These are phyloP conservation scores for Macrotis lagotis DNA, from an alignment of 2,113 vertebrate genomes.

Conservation along the genomic window DNA sequence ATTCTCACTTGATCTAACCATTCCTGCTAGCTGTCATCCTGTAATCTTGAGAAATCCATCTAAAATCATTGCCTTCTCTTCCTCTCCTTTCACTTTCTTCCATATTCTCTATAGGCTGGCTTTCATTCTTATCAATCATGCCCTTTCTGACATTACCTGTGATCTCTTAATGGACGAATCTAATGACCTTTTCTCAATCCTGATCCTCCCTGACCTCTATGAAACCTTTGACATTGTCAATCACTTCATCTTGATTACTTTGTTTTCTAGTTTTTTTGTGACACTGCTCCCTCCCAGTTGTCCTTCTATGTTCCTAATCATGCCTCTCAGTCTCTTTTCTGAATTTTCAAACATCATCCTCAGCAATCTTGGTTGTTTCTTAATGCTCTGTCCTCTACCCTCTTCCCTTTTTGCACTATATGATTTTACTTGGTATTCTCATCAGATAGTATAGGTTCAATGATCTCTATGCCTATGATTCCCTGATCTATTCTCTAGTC, in stretches of 20 bases:
- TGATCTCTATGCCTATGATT: not conserved
- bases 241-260: not conserved
- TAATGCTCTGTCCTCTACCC: not conserved
- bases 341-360: not conserved
- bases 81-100: not conserved
- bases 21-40: not conserved
- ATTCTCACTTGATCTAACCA: not conserved
- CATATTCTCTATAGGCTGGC: not conserved
- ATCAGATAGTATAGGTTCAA: not conserved
- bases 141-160: not conserved
- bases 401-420: not conserved
- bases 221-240: not conserved
- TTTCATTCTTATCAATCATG: not conserved
- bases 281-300: not conserved
- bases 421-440: not conserved
- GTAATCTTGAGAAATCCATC: not conserved
- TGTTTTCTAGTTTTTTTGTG: not conserved
- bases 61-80: not conserved
- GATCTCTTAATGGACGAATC: not conserved
- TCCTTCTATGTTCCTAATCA: not conserved
- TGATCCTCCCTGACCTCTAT: not conserved
- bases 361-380: not conserved
- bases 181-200: not conserved
- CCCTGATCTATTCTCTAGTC: not conserved
- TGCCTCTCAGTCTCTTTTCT: not conserved